phyloP scores from a whole-genome alignment of 2,797 vertebrate species.

The Hypotaenidia philippensis region DNA sequence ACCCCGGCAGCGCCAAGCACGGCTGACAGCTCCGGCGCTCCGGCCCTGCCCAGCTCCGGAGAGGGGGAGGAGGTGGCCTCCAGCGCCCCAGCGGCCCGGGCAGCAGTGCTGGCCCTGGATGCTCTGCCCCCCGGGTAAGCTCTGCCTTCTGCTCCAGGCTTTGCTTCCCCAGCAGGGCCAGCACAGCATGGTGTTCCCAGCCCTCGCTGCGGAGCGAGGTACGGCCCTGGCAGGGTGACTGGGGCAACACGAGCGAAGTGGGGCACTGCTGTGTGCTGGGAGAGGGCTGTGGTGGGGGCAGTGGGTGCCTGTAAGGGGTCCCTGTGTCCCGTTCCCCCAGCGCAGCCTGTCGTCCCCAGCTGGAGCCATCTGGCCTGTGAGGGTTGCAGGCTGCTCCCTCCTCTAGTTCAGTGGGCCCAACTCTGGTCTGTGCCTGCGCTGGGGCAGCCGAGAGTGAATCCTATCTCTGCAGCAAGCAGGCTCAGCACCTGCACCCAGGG shows the following conservation, averaged over 20 bases:
- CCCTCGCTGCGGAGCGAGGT: fast-evolving
- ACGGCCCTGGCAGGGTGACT: neutral
- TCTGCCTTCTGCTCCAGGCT: neutral
- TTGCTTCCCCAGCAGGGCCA: neutral
- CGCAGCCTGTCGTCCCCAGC: neutral
- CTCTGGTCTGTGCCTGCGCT: fast-evolving
- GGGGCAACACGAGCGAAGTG: fast-evolving
- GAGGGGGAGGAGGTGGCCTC: slow-evolving; percentile 80
- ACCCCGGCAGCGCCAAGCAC: fast-evolving
- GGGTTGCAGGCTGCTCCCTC: too few species aligned
- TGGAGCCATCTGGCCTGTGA: neutral
- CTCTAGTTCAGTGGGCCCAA: fast-evolving
- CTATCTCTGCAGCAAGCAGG: neutral
- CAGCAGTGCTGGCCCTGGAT: slow-evolving; percentile 78
- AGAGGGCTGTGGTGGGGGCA: neutral
- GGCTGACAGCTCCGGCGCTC: neutral
- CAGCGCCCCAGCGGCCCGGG: slow-evolving; percentile 59
- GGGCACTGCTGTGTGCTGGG: neutral
- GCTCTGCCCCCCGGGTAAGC: slow-evolving; percentile 91
- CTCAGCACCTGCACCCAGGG: fast-evolving
- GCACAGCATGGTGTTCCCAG: fast-evolving
- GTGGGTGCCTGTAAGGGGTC: fast-evolving
- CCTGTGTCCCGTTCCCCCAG: neutral
- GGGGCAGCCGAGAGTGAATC: neutral
- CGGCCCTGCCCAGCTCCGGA: slow-evolving; percentile 28